These are phyloP conservation scores for Diorhabda elongata DNA, from an alignment of 1,140 invertebrate species.

Conservation along the genomic window DNA sequence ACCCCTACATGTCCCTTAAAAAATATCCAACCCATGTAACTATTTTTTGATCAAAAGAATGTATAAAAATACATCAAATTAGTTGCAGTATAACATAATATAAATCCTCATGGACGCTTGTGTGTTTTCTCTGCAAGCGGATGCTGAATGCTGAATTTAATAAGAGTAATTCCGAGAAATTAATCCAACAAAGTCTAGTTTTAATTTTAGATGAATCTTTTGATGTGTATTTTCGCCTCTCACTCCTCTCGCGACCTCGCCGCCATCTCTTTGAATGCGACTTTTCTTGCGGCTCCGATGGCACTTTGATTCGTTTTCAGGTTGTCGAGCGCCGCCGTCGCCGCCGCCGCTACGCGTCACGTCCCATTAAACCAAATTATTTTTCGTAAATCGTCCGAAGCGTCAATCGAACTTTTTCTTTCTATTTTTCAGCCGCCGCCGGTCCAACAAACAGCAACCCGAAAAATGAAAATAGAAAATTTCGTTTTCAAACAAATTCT, in stretches of 20 bases:
- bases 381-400: neutral
- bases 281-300: neutral
- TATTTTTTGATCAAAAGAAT: too few species aligned
- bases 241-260: neutral
- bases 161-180: conserved; percentile 41
- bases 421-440: too few species aligned
- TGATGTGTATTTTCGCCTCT: conserved; percentile 31
- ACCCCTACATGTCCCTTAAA: too few species aligned
- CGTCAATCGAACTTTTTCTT: conserved; percentile 1
- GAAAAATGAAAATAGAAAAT: too few species aligned
- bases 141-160: conserved; percentile 36
- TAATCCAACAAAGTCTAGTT: conserved; percentile 42
- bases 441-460: too few species aligned
- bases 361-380: neutral
- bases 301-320: conserved; percentile 2
- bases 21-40: too few species aligned
- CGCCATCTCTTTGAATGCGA: neutral
- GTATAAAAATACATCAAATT: too few species aligned
- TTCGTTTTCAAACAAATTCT: too few species aligned
- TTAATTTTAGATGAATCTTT: conserved; percentile 43
- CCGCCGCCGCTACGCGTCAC: neutral
- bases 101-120: neutral
- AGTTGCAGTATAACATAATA: too few species aligned
- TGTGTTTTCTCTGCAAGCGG: conserved; percentile 30
- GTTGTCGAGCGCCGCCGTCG: neutral